These are phyloP conservation scores for Drosophila diplacantha DNA, from an alignment of 2,888 invertebrate species.

Conservation along the genomic window DNA sequence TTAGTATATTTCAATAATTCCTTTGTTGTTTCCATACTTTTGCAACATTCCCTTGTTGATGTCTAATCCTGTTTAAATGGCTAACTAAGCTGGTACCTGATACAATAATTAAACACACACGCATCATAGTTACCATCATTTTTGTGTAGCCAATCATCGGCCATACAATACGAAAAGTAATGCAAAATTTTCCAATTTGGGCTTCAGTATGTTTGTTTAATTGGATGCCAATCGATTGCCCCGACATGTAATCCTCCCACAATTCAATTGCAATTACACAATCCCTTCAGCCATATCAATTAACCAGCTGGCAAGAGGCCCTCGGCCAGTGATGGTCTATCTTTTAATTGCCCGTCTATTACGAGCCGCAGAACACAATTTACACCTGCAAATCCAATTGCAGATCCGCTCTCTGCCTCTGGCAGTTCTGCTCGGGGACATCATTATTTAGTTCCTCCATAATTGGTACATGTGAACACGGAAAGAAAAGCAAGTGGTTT, in stretches of 20 bases:
- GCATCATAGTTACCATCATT: background rate
- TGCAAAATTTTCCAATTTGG: slow-evolving; percentile 17
- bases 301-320: slow-evolving; percentile 22
- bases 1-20: background rate
- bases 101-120: background rate
- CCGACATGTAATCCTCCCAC: slow-evolving; percentile 29
- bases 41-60: background rate
- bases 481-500: background rate
- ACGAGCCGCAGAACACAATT: slow-evolving; percentile 15
- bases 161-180: slow-evolving; percentile 12
- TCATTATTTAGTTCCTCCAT: slow-evolving; percentile 5
- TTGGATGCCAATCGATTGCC: slow-evolving; percentile 32
- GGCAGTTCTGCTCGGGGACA: slow-evolving; percentile 5
- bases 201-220: slow-evolving; percentile 29
- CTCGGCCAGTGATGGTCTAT: slow-evolving; percentile 32
- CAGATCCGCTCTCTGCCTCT: slow-evolving; percentile 4
- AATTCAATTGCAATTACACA: slow-evolving; percentile 38
- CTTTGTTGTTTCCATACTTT: background rate
- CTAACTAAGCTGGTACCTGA: slow-evolving; percentile 3
- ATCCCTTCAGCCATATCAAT: slow-evolving; percentile 17
- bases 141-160: slow-evolving; percentile 16
- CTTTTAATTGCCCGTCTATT: slow-evolving; percentile 41
- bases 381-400: slow-evolving; percentile 35
- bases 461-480: slow-evolving; percentile 10
- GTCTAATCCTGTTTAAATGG: background rate